These are phyloP conservation scores for Hyla sarda DNA, from an alignment of 2,113 vertebrate species.

Conservation along the genomic window DNA sequence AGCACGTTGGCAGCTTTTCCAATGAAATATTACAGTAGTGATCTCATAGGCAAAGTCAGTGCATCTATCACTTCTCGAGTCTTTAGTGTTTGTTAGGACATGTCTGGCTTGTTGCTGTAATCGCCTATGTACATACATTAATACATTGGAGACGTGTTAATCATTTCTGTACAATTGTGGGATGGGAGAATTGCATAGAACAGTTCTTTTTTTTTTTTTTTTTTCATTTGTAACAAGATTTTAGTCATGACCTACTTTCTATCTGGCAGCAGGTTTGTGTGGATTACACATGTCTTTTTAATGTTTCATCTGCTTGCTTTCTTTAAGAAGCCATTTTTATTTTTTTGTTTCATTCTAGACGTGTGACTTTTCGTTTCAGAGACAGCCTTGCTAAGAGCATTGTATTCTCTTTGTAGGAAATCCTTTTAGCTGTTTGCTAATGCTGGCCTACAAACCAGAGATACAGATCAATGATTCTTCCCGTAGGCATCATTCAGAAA, in stretches of 20 bases:
- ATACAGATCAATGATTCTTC: background rate
- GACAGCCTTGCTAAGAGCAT: background rate
- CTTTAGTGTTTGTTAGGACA: conserved; percentile 24
- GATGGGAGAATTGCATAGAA: background rate
- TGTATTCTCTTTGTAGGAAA: background rate
- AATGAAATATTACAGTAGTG: background rate
- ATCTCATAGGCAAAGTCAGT: conserved; percentile 9
- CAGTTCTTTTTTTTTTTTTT: background rate
- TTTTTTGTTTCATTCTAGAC: background rate
- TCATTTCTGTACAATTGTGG: conserved; percentile 12
- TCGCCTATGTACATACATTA: conserved; percentile 1
- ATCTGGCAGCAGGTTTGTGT: conserved; percentile 1
- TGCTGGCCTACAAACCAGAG: background rate
- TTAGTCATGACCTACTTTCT: conserved; percentile 33
- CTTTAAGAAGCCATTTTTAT: conserved; percentile 1
- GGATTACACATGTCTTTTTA: background rate
- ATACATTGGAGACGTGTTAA: conserved; percentile 31
- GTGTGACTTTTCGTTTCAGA: background rate
- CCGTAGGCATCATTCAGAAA: background rate
- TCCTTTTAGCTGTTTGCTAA: background rate
- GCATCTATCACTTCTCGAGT: conserved; percentile 18
- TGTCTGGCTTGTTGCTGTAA: conserved; percentile 26
- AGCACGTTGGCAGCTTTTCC: background rate
- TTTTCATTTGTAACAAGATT: background rate
- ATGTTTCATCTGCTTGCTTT: conserved; percentile 15